These are phyloP conservation scores for Hylaea fasciaria DNA, from an alignment of 2,888 invertebrate genomes.

Conservation along the genomic window DNA sequence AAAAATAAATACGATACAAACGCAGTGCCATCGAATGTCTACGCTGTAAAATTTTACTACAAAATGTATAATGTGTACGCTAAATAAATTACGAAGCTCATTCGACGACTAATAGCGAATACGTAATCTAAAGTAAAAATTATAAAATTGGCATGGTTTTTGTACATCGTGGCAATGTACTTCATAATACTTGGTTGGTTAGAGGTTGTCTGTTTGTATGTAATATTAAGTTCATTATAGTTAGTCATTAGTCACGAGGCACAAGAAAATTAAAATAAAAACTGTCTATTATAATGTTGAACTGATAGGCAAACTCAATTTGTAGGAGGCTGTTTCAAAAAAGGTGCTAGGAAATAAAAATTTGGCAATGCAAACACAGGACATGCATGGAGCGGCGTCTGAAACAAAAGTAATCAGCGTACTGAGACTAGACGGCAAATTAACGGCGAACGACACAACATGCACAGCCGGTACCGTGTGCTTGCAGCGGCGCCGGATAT, in stretches of 20 bases:
- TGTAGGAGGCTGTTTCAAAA: slow-evolving; percentile 52
- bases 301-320: slow-evolving; percentile 54
- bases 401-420: slow-evolving; percentile 73
- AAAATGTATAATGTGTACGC: slow-evolving; percentile 35
- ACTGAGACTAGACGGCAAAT: slow-evolving; percentile 67
- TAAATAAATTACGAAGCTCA: slow-evolving; percentile 52
- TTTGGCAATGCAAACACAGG: slow-evolving; percentile 67
- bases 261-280: too few relatives aligned
- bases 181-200: too few relatives aligned
- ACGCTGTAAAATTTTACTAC: slow-evolving; percentile 30
- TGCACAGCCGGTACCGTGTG: slow-evolving; percentile 79
- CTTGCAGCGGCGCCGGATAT: slow-evolving; percentile 87
- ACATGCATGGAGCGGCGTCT: slow-evolving; percentile 71
- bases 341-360: slow-evolving; percentile 62
- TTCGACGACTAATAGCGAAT: slow-evolving; percentile 27
- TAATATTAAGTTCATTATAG: slow-evolving; percentile 6
- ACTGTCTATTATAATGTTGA: slow-evolving; percentile 34
- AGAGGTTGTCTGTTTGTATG: too few relatives aligned
- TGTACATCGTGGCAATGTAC: too few relatives aligned
- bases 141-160: slow-evolving; percentile 28
- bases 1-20: slow-evolving; percentile 25
- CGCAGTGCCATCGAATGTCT: slow-evolving; percentile 24
- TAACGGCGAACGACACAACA: slow-evolving; percentile 64
- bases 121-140: slow-evolving; percentile 30
- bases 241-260: too few relatives aligned